A percentile compares a stretch with the other conserved stretches of the same genome.
Evolutionary conservation across 2,113 vertebrate species (phyloP).

Genomic region (Oxygymnocypris stewartii): DNA sequence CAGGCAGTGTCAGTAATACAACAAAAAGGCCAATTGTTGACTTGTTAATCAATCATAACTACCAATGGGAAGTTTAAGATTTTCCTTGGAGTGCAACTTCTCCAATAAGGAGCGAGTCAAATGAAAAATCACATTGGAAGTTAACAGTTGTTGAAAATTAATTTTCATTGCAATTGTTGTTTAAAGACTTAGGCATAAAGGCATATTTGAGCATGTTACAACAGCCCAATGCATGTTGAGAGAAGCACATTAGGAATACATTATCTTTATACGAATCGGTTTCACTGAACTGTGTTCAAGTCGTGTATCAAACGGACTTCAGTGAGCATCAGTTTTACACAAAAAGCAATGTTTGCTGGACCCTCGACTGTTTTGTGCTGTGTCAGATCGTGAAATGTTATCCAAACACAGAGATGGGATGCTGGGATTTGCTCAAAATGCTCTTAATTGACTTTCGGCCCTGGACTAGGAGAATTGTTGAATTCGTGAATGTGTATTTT

Average conservation of each 20-base stretch:
- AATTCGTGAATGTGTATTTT: conserved; percentile 26
- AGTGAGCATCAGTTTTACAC: neutral
- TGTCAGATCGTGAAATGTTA: conserved; percentile 11
- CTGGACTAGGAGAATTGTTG: neutral
- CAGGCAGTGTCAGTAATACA: neutral
- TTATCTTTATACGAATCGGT: neutral
- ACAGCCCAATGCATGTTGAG: neutral
- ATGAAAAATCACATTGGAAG: neutral
- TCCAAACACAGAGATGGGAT: conserved; percentile 6
- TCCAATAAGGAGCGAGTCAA: neutral
- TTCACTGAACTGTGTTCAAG: neutral
- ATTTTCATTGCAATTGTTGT: neutral
- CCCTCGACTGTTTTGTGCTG: conserved; percentile 14
- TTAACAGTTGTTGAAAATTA: neutral
- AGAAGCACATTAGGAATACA: neutral
- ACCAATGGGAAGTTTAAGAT: neutral
- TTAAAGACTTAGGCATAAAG: too few species aligned
- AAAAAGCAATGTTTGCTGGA: neutral
- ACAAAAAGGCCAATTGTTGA: neutral
- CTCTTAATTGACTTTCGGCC: neutral
- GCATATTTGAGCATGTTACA: neutral
- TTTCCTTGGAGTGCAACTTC: neutral
- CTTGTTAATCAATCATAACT: neutral
- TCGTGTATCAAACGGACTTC: neutral
- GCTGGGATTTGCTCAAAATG: neutral